These are phyloP conservation scores for Chironomus tentans DNA, from an alignment of 2,888 invertebrate species.

Conservation along the genomic window DNA sequence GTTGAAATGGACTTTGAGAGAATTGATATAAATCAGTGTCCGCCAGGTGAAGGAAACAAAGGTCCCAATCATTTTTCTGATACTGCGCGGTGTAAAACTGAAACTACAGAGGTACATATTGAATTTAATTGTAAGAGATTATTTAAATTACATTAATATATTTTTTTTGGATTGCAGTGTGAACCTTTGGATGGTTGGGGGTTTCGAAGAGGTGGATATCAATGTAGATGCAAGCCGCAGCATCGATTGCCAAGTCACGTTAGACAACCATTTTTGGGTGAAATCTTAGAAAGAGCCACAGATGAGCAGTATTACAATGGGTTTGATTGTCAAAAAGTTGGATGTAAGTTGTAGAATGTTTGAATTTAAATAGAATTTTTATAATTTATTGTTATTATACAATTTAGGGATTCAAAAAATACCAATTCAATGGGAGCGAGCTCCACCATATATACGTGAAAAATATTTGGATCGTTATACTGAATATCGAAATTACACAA, in stretches of 20 bases:
- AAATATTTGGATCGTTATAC: slow-evolving; percentile 63
- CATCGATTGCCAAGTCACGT: slow-evolving; percentile 78
- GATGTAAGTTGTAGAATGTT: slow-evolving; percentile 61
- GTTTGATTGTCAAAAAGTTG: slow-evolving; percentile 84
- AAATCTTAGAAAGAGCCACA: slow-evolving; percentile 87
- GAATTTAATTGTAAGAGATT: background rate
- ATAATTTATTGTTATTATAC: background rate
- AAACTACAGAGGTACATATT: slow-evolving; percentile 67
- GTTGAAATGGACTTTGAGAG: slow-evolving; percentile 94
- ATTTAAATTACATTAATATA: background rate
- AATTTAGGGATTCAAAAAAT: slow-evolving; percentile 75
- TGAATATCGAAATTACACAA: slow-evolving; percentile 62
- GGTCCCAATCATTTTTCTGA: slow-evolving; percentile 81
- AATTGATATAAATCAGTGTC: slow-evolving; percentile 97
- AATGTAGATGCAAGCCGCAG: slow-evolving; percentile 86
- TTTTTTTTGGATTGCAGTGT: slow-evolving; percentile 51
- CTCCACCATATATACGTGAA: slow-evolving; percentile 59
- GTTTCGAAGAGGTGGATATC: slow-evolving; percentile 89
- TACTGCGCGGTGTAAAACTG: slow-evolving; percentile 83
- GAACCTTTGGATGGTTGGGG: slow-evolving; percentile 96
- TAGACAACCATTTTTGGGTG: slow-evolving; percentile 83
- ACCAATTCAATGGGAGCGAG: slow-evolving; percentile 73
- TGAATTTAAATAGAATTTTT: too few relatives aligned
- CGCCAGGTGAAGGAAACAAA: slow-evolving; percentile 75
- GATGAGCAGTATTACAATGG: slow-evolving; percentile 86